Conservation (phyloP, 2,113 vertebrate species). For the Sceloporus tristichus region DNA sequence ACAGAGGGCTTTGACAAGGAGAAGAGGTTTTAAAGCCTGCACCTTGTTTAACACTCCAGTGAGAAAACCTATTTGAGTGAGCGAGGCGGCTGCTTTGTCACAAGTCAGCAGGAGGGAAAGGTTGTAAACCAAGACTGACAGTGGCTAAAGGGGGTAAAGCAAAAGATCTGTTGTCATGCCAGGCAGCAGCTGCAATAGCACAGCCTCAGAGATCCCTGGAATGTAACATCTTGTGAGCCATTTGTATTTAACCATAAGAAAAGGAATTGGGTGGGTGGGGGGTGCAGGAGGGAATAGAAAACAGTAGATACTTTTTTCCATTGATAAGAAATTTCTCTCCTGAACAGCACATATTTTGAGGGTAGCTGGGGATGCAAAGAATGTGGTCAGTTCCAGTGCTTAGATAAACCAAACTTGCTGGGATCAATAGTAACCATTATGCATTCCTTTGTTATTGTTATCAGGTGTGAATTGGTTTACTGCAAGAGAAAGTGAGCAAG, state of each 20-base stretch:
- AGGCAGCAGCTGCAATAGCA: conserved; percentile 47
- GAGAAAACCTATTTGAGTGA: conserved; percentile 38
- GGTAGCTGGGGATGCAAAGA: conserved; percentile 36
- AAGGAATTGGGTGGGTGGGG: not conserved
- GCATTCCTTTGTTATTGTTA: conserved; percentile 28
- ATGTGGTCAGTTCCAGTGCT: not conserved
- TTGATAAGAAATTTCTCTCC: not conserved
- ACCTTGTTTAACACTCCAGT: conserved; percentile 37
- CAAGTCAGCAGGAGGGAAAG: conserved; percentile 42
- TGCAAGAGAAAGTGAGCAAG: conserved; percentile 38
- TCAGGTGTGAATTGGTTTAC: not conserved
- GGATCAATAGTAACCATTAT: conserved; percentile 2
- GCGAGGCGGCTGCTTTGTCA: conserved; percentile 26
- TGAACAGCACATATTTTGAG: conserved; percentile 19
- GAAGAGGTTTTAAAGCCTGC: conserved; percentile 23
- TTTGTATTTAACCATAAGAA: conserved; percentile 19
- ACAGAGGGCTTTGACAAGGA: conserved; percentile 22
- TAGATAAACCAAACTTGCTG: conserved; percentile 21
- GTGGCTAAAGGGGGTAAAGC: conserved; percentile 33
- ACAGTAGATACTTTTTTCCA: not conserved
- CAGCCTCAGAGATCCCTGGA: conserved; percentile 26
- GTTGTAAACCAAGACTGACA: conserved; percentile 51
- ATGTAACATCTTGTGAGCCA: conserved; percentile 26
- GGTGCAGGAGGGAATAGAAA: not conserved
- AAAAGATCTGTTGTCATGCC: conserved; percentile 34